These are phyloP conservation scores for Tortricodes alternella DNA, from an alignment of 2,888 invertebrate species.

Conservation along the genomic window DNA sequence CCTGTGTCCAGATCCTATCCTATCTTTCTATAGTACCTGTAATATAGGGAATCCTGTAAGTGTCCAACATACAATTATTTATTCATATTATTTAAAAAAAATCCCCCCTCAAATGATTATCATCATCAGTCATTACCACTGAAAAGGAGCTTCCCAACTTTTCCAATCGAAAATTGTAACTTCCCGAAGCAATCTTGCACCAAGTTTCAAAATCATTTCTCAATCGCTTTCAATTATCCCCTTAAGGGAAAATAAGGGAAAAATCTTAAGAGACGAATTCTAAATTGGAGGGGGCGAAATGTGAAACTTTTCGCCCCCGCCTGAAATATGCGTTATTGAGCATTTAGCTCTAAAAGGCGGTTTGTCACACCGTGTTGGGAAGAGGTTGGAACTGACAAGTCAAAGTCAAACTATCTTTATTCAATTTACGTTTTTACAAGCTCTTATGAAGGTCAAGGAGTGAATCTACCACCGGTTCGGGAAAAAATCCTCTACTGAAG, in stretches of 20 bases:
- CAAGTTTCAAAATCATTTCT: slow-evolving; percentile 34
- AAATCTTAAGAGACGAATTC: slow-evolving; percentile 34
- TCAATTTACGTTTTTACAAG: too few species aligned
- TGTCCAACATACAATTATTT: too few species aligned
- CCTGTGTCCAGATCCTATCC: too few species aligned
- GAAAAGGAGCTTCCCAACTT: neutral
- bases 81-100: too few species aligned
- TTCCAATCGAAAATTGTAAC: neutral
- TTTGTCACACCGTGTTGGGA: slow-evolving; percentile 35
- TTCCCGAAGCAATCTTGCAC: slow-evolving; percentile 2
- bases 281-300: slow-evolving; percentile 31
- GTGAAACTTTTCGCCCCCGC: slow-evolving; percentile 33
- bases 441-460: too few species aligned
- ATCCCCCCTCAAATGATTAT: too few species aligned
- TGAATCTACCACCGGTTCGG: too few species aligned
- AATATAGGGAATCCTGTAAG: too few species aligned
- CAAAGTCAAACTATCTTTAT: too few species aligned
- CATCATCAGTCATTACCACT: neutral
- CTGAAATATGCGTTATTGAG: slow-evolving; percentile 36
- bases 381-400: too few species aligned
- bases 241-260: slow-evolving; percentile 35
- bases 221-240: slow-evolving; percentile 38
- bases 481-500: too few species aligned
- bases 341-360: slow-evolving; percentile 32
- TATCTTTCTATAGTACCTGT: too few species aligned